Conservation (phyloP, 1,140 invertebrate genomes). For the Portunus trituberculatus region DNA sequence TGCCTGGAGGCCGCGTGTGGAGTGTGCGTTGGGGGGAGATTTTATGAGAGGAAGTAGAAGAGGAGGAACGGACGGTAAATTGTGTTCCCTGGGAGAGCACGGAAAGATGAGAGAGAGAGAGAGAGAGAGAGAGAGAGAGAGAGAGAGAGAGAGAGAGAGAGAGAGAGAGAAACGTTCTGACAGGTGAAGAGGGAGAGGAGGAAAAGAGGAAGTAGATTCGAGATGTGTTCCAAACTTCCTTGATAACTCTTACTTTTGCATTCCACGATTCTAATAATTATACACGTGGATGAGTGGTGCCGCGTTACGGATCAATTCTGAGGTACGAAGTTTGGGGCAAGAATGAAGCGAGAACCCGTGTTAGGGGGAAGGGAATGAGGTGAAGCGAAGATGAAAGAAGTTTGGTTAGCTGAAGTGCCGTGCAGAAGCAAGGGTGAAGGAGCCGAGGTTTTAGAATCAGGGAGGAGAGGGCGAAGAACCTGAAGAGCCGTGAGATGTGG, state of each 20-base stretch:
- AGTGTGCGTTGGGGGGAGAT: background rate
- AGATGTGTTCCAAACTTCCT: no score
- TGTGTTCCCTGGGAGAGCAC: background rate
- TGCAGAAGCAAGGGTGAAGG: background rate
- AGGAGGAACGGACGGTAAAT: background rate
- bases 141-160: constrained; percentile 52
- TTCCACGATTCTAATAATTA: no score
- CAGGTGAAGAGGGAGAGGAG: background rate
- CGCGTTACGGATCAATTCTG: no score
- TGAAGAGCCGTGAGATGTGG: no score
- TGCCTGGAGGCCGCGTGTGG: background rate
- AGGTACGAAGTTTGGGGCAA: background rate
- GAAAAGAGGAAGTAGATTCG: background rate
- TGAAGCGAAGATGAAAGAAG: background rate
- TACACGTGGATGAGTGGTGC: no score
- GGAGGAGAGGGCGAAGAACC: background rate
- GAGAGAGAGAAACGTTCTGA: constrained; percentile 33
- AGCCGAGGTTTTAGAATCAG: background rate
- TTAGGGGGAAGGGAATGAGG: background rate
- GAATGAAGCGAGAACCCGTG: background rate
- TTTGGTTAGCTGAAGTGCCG: background rate
- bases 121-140: constrained; percentile 62
- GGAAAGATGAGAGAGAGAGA: constrained; percentile 42
- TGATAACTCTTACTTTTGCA: no score
- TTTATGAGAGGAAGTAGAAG: background rate